phyloP scores from a whole-genome alignment of 2,797 vertebrate genomes.

The Cirrhinus molitorella region DNA sequence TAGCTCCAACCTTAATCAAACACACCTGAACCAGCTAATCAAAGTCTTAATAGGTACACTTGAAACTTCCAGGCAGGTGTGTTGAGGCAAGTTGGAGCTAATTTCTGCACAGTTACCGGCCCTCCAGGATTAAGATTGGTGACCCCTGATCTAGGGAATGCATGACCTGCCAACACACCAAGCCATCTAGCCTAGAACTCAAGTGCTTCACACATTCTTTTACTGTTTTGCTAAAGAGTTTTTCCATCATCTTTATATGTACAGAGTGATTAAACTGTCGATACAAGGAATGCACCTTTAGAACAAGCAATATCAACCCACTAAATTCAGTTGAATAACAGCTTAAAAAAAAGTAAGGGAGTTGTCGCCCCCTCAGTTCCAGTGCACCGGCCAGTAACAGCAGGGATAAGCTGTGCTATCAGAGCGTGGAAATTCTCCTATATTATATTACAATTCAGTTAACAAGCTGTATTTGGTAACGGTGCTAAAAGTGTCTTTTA shows the following conservation, averaged over 20 bases:
- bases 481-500: not conserved
- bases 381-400: slow-evolving; percentile 14
- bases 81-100: too few relatives aligned
- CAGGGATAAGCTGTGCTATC: slow-evolving; percentile 11
- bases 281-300: not conserved
- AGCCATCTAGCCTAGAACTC: not conserved
- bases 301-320: not conserved
- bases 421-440: not conserved
- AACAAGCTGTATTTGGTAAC: not conserved
- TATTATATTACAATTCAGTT: not conserved
- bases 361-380: slow-evolving; percentile 21
- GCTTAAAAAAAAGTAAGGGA: not conserved
- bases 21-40: too few relatives aligned
- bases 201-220: not conserved
- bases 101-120: too few relatives aligned
- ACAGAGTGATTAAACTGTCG: not conserved
- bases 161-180: not conserved
- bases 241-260: not conserved
- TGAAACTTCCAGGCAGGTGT: too few relatives aligned
- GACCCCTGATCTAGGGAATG: not conserved
- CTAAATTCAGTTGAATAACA: slow-evolving; percentile 14
- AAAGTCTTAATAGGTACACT: too few relatives aligned
- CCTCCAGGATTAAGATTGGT: too few relatives aligned
- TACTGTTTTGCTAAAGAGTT: not conserved
- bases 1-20: too few relatives aligned